Percentiles rank a stretch among this genome's conserved stretches.
Evolutionary conservation across 1,140 invertebrate species (phyloP).

Genomic region (Rhopalosiphum maidis): DNA sequence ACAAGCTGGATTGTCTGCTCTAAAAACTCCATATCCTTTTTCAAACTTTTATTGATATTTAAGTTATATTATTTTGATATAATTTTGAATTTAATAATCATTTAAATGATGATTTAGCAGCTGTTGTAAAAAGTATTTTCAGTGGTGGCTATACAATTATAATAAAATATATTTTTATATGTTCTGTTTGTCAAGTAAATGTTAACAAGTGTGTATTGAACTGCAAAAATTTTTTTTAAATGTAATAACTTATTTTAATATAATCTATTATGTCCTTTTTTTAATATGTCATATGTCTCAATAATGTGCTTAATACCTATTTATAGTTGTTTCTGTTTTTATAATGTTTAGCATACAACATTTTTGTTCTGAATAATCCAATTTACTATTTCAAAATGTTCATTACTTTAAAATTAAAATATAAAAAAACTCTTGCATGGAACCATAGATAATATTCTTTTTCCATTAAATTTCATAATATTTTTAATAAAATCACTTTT

Average conservation of each 20-base stretch:
- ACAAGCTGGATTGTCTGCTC: constrained; percentile 90
- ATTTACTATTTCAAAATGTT: neutral
- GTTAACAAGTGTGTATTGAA: neutral
- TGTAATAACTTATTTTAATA: neutral
- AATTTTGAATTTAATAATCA: neutral
- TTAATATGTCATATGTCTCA: neutral
- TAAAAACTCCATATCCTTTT: constrained; percentile 87
- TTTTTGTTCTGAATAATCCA: neutral
- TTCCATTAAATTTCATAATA: no score
- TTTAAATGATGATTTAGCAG: neutral
- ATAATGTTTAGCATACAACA: neutral
- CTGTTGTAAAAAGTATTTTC: neutral
- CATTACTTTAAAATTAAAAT: neutral
- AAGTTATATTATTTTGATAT: neutral
- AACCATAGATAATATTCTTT: no score
- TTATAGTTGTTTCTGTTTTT: neutral
- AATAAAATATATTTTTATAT: neutral
- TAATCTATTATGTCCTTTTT: neutral
- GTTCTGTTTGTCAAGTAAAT: neutral
- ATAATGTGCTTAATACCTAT: neutral
- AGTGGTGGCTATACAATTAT: neutral
- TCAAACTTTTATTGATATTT: neutral
- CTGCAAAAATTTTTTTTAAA: neutral
- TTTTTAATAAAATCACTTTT: no score
- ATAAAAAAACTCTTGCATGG: neutral